Evolutionary conservation across 1,140 invertebrate genomes (phyloP), one percentile per base, ranked within the genome.

Genomic region (Battus philenor): DNA sequence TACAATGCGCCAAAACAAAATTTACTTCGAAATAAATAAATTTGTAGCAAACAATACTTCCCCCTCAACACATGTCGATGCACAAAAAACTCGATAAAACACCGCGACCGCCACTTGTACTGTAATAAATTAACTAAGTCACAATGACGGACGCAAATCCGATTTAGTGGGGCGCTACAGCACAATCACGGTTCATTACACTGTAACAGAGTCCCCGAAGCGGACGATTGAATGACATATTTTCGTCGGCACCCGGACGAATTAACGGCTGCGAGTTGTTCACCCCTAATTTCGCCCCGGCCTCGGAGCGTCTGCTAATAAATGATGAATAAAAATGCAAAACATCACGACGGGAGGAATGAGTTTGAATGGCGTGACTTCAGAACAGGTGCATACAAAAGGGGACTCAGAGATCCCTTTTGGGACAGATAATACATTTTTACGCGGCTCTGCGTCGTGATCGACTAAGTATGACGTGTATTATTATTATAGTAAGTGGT

Each of bases 181-280:
- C 66, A 75, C 72, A 75, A 80, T 75, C 68, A 72, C 66, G 73
- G 54, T 80, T 77, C 71, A 74, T 80, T 80, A 71, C 70, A 65
- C 58, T 59, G 63, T 62, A 51, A 64, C 68, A 58, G 59, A 73
- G 70, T 72, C 54, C 44, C 56, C 50, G 50, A 48, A 34, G 24
- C 48, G 54, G 50, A 54, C 67, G 61, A 66, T 68, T 64, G 53
- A 54, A 34, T 54, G 59, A 60, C 67, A 68, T 67, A 72, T 66
- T 71, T 73, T 59, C 47, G 32, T 17, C 30, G 26, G 51, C 43
- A 59, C 58, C 66, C 68, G 54, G 24, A 51, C 50, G 50, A 52
- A 59, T 60, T 53, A 53, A 51, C 48, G 57, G 55, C 58, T 59
- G 60, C 63, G 36, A 41, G 51, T 47, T 20, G 6, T 20, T 39